A percentile compares a stretch with the other conserved stretches of the same genome.
phyloP scores from a whole-genome alignment of 2,113 vertebrate genomes.

The Calypte anna region DNA sequence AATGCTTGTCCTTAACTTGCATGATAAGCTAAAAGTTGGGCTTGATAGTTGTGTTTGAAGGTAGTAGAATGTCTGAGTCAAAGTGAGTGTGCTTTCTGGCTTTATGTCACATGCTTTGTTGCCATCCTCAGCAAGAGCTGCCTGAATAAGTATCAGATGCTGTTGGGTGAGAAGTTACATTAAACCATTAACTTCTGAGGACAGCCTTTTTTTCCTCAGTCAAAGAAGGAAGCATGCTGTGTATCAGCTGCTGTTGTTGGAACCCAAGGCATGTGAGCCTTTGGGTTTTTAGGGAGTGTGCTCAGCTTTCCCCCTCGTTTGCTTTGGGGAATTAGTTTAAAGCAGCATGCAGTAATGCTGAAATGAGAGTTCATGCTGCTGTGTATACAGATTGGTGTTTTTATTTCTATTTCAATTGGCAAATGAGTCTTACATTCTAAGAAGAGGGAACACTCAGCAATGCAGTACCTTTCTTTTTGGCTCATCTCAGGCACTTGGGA shows the following conservation, averaged over 20 bases:
- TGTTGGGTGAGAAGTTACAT: background rate
- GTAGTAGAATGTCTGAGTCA: background rate
- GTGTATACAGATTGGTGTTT: background rate
- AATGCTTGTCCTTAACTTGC: background rate
- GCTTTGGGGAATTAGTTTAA: constrained; percentile 13
- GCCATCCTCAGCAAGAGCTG: background rate
- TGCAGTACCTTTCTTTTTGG: background rate
- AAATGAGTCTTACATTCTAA: background rate
- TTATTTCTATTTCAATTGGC: background rate
- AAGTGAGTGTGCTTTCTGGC: background rate
- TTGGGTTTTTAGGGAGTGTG: background rate
- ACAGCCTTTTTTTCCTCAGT: background rate
- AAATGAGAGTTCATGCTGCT: background rate
- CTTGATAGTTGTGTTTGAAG: background rate
- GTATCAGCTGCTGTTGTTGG: background rate
- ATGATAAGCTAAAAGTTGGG: background rate
- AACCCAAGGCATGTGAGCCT: background rate
- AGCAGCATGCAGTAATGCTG: background rate
- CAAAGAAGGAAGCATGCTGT: background rate
- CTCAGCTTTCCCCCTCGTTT: background rate
- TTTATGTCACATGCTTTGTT: background rate
- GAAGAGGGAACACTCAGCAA: background rate
- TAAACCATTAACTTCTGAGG: background rate
- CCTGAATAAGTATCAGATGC: background rate
- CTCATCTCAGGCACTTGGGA: background rate